Conservation (phyloP, 2,888 invertebrate genomes). For the Apodemia hepburni region DNA sequence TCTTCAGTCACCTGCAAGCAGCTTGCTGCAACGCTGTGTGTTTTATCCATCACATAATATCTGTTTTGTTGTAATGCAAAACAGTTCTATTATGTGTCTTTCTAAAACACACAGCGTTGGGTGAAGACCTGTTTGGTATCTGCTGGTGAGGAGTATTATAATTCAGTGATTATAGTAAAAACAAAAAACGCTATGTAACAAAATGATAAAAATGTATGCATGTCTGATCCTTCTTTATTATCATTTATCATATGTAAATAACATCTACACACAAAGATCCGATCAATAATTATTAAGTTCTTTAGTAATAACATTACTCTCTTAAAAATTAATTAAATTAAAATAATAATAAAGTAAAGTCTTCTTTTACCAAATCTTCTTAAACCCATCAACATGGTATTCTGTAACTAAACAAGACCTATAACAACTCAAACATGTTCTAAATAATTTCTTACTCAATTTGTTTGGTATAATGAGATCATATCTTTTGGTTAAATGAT, state of each 20-base stretch:
- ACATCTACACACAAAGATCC: background rate
- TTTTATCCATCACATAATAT: too few relatives aligned
- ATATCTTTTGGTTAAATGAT: background rate
- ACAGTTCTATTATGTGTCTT: too few relatives aligned
- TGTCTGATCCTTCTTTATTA: too few relatives aligned
- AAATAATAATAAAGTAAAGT: background rate
- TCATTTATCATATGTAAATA: background rate
- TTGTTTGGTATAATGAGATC: background rate
- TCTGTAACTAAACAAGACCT: background rate
- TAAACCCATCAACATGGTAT: background rate
- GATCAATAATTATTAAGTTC: background rate
- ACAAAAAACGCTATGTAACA: constrained; percentile 6
- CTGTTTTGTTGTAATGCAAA: too few relatives aligned
- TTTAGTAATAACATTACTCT: background rate
- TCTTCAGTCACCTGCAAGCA: too few relatives aligned
- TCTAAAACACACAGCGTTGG: background rate
- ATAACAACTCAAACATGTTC: background rate
- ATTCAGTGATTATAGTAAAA: background rate
- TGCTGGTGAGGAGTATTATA: background rate
- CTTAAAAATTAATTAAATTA: background rate
- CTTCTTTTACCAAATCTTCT: background rate
- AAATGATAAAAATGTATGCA: background rate
- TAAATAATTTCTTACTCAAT: background rate
- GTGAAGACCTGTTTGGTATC: constrained; percentile 1
- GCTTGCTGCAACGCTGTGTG: too few relatives aligned